These are phyloP conservation scores for Drosophila merina DNA, from an alignment of 2,888 invertebrate species.

Conservation along the genomic window DNA sequence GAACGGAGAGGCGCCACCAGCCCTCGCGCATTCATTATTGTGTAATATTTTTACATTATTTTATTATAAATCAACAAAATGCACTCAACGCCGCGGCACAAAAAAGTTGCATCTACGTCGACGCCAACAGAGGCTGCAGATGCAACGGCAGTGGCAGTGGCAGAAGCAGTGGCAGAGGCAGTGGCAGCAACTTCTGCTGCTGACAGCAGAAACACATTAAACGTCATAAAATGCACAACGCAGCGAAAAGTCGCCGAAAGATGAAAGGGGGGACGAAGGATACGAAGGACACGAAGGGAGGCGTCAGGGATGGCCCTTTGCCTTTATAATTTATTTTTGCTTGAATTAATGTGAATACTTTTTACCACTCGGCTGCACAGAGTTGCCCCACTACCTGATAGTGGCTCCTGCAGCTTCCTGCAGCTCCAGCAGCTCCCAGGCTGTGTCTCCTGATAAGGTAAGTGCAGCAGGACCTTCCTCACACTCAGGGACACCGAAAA, in stretches of 20 bases:
- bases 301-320: constrained; percentile 43
- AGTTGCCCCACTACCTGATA: constrained; percentile 71
- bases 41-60: constrained; percentile 81
- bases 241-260: constrained; percentile 66
- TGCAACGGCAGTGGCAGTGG: constrained; percentile 6
- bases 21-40: constrained; percentile 76
- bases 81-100: constrained; percentile 71
- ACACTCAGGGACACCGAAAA: constrained; percentile 57
- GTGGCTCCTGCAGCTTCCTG: constrained; percentile 18
- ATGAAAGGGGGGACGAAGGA: not conserved
- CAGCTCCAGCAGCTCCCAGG: not conserved
- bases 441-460: constrained; percentile 27
- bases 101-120: constrained; percentile 54
- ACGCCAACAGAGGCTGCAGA: constrained; percentile 33
- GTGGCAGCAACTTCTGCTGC: constrained; percentile 67
- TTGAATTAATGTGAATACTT: constrained; percentile 80
- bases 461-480: constrained; percentile 31
- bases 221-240: constrained; percentile 77
- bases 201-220: constrained; percentile 82
- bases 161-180: constrained; percentile 20
- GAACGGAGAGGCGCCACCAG: not conserved
- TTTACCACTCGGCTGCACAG: constrained; percentile 77
- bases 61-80: constrained; percentile 81
- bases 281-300: not conserved
- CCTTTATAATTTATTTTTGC: constrained; percentile 79